phyloP scores from a whole-genome alignment of 2,888 invertebrate species.

The Temnothorax ravouxi region DNA sequence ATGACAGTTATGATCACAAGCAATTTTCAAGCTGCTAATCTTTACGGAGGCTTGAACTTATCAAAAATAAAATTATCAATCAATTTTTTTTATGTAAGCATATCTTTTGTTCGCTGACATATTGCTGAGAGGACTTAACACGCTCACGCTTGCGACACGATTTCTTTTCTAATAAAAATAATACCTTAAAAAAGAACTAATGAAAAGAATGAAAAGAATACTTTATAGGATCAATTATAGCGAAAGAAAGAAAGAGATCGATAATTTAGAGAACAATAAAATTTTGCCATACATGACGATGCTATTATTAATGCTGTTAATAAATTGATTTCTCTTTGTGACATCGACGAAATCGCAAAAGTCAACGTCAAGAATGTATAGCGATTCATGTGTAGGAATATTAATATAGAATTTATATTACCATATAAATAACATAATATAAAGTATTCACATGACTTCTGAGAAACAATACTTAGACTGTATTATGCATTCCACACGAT shows the following conservation, averaged over 20 bases:
- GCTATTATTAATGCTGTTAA: not conserved
- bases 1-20: not conserved
- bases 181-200: slow-evolving; percentile 8
- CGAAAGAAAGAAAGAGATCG: not conserved
- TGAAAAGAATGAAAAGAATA: slow-evolving; percentile 1
- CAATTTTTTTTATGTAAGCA: slow-evolving; percentile 5
- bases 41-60: not conserved
- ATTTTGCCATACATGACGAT: not conserved
- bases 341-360: slow-evolving; percentile 15
- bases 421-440: slow-evolving; percentile 35
- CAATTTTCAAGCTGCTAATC: slow-evolving; percentile 11
- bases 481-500: slow-evolving; percentile 35
- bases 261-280: slow-evolving; percentile 15
- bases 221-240: slow-evolving; percentile 12
- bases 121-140: not conserved
- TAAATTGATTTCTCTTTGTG: slow-evolving; percentile 2
- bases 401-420: slow-evolving; percentile 32
- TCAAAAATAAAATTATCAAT: slow-evolving; percentile 31
- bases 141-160: not conserved
- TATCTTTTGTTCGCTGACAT: slow-evolving; percentile 20
- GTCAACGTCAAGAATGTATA: slow-evolving; percentile 32
- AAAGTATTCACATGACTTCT: slow-evolving; percentile 22
- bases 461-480: not conserved
- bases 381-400: slow-evolving; percentile 30
- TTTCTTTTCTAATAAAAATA: slow-evolving; percentile 24